Percentiles rank a stretch among this genome's conserved stretches.
phyloP scores from a whole-genome alignment of 2,888 invertebrate species.

The Torymus auratus region DNA sequence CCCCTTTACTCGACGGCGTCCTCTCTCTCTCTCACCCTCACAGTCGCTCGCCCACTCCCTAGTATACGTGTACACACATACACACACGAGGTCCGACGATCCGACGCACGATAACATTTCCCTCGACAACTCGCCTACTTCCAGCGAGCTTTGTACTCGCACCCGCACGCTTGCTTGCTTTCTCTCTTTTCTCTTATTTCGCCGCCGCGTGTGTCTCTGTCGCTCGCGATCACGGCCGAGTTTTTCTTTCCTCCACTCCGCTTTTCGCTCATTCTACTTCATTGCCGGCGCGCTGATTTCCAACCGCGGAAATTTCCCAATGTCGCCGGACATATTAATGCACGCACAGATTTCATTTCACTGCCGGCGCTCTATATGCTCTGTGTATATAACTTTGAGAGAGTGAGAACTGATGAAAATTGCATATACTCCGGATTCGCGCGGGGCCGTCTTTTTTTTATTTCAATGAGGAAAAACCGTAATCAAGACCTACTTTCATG shows the following conservation, averaged over 20 bases:
- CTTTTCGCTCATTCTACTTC: slow-evolving; percentile 33
- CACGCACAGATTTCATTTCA: slow-evolving; percentile 29
- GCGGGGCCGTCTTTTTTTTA: too few relatives aligned
- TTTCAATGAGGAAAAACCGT: too few relatives aligned
- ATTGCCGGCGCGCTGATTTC: slow-evolving; percentile 25
- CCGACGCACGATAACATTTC: slow-evolving; percentile 74
- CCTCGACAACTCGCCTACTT: slow-evolving; percentile 74
- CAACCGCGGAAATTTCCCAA: slow-evolving; percentile 40
- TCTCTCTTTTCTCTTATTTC: slow-evolving; percentile 58
- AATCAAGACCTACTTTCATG: too few relatives aligned
- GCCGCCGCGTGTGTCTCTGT: slow-evolving; percentile 10
- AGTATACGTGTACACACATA: too few relatives aligned
- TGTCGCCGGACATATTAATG: slow-evolving; percentile 34
- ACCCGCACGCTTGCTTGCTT: neutral
- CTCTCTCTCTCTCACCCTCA: slow-evolving; percentile 42
- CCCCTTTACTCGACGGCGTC: slow-evolving; percentile 63
- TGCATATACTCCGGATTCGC: neutral
- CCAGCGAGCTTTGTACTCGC: slow-evolving; percentile 67
- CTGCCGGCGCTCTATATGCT: too few relatives aligned
- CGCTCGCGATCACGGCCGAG: too few relatives aligned
- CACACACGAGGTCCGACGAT: slow-evolving; percentile 66
- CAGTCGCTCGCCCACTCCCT: slow-evolving; percentile 8
- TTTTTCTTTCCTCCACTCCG: slow-evolving; percentile 20
- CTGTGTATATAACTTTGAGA: too few relatives aligned
- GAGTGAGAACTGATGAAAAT: slow-evolving; percentile 10